phyloP scores from a whole-genome alignment of 2,888 invertebrate genomes.

The Pegoplata infirma region DNA sequence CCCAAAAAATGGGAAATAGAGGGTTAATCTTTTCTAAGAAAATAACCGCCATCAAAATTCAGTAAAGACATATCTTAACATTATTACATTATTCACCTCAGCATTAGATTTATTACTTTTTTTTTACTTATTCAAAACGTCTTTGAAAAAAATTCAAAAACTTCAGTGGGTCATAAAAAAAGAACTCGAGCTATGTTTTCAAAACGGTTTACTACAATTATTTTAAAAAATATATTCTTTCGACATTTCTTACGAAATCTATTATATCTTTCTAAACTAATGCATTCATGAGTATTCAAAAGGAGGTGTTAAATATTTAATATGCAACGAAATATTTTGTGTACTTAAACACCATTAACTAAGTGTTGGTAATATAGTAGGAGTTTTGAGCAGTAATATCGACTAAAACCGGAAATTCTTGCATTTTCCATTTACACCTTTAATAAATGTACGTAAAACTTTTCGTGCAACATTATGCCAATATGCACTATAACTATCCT shows the following conservation, averaged over 20 bases:
- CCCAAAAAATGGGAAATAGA: too few species aligned
- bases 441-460: constrained; percentile 22
- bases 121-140: too few species aligned
- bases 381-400: constrained; percentile 1
- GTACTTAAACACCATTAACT: constrained; percentile 21
- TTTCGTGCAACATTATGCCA: background rate
- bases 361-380: background rate
- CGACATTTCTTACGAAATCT: background rate
- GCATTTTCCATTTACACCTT: constrained; percentile 38
- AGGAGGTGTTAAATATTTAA: constrained; percentile 51
- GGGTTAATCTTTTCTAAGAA: too few species aligned
- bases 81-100: too few species aligned
- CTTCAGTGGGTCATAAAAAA: too few species aligned
- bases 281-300: constrained; percentile 8
- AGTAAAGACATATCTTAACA: too few species aligned
- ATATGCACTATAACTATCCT: constrained; percentile 39
- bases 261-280: background rate
- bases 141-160: too few species aligned
- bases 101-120: too few species aligned
- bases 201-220: too few species aligned
- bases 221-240: too few species aligned
- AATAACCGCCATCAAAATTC: too few species aligned
- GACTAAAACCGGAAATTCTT: constrained; percentile 48
- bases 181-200: too few species aligned
- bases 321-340: constrained; percentile 43